Base-by-base conservation (phyloP, 2,888 invertebrate species). In the Acanthosoma haemorrhoidale region DNA sequence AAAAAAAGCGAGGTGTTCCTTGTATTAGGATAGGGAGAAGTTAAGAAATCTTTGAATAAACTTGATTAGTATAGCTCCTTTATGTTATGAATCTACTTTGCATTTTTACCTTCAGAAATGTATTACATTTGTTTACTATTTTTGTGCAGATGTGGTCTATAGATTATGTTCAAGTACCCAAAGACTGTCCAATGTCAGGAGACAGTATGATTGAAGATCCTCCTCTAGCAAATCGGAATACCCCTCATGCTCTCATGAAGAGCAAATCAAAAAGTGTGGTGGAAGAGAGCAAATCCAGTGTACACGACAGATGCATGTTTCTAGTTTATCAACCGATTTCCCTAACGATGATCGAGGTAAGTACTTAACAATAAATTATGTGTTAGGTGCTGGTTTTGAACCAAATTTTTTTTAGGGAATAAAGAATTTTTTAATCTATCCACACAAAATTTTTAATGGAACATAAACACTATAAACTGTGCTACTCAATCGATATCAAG, bases 61-160 rank as follows among this genome's bases (percentile, higher is more conserved):
- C n/a, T n/a, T n/a, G n/a, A n/a, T n/a, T n/a, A n/a, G n/a, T n/a
- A n/a, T n/a, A n/a, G n/a, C n/a, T n/a, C n/a, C n/a, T n/a, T n/a
- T n/a, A n/a, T n/a, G n/a, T n/a, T n/a, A n/a, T n/a, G n/a, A n/a
- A n/a, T n/a, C n/a, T n/a, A n/a, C n/a, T n/a, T n/a, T n/a, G n/a
- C n/a, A n/a, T n/a, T n/a, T n/a, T n/a, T n/a, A n/a, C n/a, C n/a
- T n/a, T n/a, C n/a, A n/a, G n/a, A n/a, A n/a, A n/a, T n/a, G n/a
- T n/a, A n/a, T n/a, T n/a, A n/a, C n/a, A n/a, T n/a, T n/a, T 11
- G n/a, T 51, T 34, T 25, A 18, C 34, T 51, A 16, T 41, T 32
- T 68, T 15, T 74, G 77, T 75, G 8, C 78, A 94, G 93, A 96
- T 97, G 96, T 97, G 96, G 96, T 94, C 95, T 9, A 86, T 96